Evolutionary conservation across 2,113 vertebrate species (phyloP), one percentile per base, ranked within the genome.

Genomic region (Oophaga pumilio): DNA sequence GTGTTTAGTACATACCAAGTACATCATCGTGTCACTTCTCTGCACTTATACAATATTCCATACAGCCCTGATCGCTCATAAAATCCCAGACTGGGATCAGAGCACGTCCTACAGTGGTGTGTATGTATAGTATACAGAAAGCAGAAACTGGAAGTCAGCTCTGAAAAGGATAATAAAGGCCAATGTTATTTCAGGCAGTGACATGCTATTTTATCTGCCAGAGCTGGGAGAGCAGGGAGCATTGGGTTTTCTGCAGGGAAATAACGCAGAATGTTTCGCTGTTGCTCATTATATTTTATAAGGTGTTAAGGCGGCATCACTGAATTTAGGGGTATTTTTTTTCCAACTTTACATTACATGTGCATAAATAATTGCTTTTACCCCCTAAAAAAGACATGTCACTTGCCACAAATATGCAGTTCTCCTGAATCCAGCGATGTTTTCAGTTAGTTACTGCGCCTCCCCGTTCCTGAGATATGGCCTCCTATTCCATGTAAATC

Each of bases 121-220:
- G 76, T 49, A 81, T 80, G 85, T 71, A 66, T 71, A 68, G 85
- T 71, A 66, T 81, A 56, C n/a, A 78, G 57, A 86, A 53, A 78
- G 76, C 85, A 87, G 62, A 24, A 73, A 33, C n/a, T 53, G 43
- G 59, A 24, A 87, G 85, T 33, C 28, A 79, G 57, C 76, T 76
- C 33, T 52, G 24, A 69, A 56, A 18, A 81, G 76, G n/a, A 87
- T 49, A 87, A 26, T 28, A 66, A 43, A 71, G 15, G 74, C 62
- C 62, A 85, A 76, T 77, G 71, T 85, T 85, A 66, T 85, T 85
- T 77, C 84, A 85, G 84, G 71, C 73, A 49, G 28, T 10, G n/a
- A 49, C 28, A 62, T 43, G 83, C 52, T 59, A 56, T 28, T 13
- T 18, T 6, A 22, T 20, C 83, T 76, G 84, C 84, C 84, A 66